Evolutionary conservation across 1,140 invertebrate species (phyloP), one percentile per base, ranked within the genome.

Genomic region (Pectinophora gossypiella): DNA sequence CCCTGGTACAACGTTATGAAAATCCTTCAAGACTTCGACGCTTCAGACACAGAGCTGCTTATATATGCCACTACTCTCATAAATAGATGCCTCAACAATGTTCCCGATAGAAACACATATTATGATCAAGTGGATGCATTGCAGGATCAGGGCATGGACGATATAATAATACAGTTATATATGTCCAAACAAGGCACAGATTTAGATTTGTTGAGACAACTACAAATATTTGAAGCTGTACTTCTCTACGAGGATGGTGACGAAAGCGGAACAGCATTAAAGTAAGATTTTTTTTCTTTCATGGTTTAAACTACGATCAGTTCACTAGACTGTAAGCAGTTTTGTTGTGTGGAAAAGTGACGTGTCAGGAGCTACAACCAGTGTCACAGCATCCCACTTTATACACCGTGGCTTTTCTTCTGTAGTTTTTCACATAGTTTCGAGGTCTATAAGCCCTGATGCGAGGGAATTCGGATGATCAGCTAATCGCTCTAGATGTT

Each of bases 81-180:
- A 59, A 99, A 99, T 87, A 98, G 98, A 89, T 97, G 97, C 20
- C 82, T 99, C 12, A 97, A 97, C 79, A 98, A 97, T 5, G 93
- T 99, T 50, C 96, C 96, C 0, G 98, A 99, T 87, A 96, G 98
- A 85, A 97, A 99, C 78, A 96, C 95, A 7, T 99, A 99, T 81
- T 99, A 99, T 76, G 98, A 99, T 88, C 95, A 99, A 68, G 97
- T 98, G 0, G 98, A 99, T 89, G 92, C 93, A 23, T 87, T 99
- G 22, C 98, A 99, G 82, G 97, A 99, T 64, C 97, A 98, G 73
- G 97, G 97, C 2, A 98, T 99, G 85, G 97, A 99, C 81, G 90
- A 90, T 15, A 94, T 99, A 32, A 96, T 98, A 64, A 75, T 71
- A 48, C 93, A 96, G 72, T 91, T 94, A 48, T 98, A 98, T 80